A percentile compares a stretch with the other conserved stretches of the same genome.
phyloP scores from a whole-genome alignment of 2,888 invertebrate species.

The Timema cristinae region DNA sequence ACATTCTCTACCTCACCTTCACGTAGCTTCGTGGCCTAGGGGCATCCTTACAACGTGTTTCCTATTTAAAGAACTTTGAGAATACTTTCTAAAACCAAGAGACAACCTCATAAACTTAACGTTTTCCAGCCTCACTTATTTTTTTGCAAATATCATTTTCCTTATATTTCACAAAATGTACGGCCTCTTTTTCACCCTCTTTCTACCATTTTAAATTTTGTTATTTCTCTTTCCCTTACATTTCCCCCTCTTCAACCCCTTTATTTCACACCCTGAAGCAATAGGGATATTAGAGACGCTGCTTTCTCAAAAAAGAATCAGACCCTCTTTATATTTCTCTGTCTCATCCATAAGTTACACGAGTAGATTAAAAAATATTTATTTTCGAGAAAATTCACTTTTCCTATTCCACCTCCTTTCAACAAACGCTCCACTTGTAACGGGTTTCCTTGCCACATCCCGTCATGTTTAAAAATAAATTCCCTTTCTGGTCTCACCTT shows the following conservation, averaged over 20 bases:
- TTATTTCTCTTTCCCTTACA: neutral
- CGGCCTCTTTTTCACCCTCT: neutral
- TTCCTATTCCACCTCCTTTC: neutral
- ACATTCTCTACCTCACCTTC: too few relatives aligned
- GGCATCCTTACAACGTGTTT: too few relatives aligned
- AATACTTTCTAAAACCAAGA: too few relatives aligned
- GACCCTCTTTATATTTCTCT: too few relatives aligned
- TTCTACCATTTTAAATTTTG: too few relatives aligned
- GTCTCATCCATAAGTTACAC: too few relatives aligned
- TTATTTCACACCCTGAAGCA: conserved; percentile 5
- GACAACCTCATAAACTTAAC: conserved; percentile 14
- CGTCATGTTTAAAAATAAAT: conserved; percentile 3
- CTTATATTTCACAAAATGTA: neutral
- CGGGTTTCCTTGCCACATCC: neutral
- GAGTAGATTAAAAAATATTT: conserved; percentile 13
- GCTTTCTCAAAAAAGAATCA: too few relatives aligned
- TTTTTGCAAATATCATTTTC: conserved; percentile 10
- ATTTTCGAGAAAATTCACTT: conserved; percentile 7
- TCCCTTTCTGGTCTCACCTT: conserved; percentile 6
- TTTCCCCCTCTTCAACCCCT: neutral
- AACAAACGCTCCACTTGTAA: neutral
- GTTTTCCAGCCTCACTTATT: neutral
- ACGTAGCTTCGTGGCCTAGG: too few relatives aligned
- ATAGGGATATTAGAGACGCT: neutral
- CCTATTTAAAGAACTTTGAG: too few relatives aligned